Percentiles rank a stretch among this genome's conserved stretches.
phyloP scores from a whole-genome alignment of 2,797 vertebrate genomes.

The Tympanoctomys barrerae region DNA sequence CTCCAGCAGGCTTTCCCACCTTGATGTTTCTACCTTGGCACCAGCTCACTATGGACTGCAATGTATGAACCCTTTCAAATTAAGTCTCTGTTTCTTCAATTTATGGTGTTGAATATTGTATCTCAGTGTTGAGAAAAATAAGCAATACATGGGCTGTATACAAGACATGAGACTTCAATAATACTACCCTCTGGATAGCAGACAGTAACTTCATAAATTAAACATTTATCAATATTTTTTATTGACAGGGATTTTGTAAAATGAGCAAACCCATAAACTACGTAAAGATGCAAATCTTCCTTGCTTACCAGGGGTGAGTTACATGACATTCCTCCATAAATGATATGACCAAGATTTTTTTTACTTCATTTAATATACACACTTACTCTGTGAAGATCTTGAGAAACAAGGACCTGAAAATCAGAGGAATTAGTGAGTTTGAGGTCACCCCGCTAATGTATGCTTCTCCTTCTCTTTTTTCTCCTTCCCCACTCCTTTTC shows the following conservation, averaged over 20 bases:
- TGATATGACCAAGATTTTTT: not conserved
- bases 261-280: not conserved
- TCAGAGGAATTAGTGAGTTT: conserved; percentile 16
- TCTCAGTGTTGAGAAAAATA: no score
- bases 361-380: not conserved
- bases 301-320: not conserved
- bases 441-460: not conserved
- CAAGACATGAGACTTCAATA: not conserved
- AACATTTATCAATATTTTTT: not conserved
- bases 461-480: not conserved
- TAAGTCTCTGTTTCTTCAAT: no score
- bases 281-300: not conserved
- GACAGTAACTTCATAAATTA: not conserved
- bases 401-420: not conserved
- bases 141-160: not conserved
- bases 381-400: not conserved
- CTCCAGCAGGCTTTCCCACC: no score
- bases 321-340: not conserved
- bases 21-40: no score
- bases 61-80: no score
- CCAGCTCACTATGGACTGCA: no score
- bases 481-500: no score
- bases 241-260: conserved; percentile 20
- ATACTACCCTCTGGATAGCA: not conserved
- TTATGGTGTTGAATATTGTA: no score